Conservation (phyloP, 2,113 vertebrate species). For the Notiomystis cincta region DNA sequence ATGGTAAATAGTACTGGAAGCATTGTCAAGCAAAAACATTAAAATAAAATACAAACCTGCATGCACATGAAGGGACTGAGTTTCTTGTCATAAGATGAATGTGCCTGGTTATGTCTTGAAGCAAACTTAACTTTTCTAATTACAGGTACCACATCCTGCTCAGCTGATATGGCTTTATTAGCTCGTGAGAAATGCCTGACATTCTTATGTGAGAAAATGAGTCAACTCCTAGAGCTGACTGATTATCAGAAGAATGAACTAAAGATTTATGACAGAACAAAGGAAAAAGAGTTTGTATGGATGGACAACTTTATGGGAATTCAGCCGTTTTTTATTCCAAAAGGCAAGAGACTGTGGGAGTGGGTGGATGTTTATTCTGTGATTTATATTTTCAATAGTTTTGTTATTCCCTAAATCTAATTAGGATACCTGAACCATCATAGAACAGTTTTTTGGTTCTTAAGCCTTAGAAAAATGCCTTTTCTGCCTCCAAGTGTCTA, state of each 20-base stretch:
- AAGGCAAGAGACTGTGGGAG: conserved; percentile 75
- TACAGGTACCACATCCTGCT: conserved; percentile 84
- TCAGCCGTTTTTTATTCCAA: conserved; percentile 90
- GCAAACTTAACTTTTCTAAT: neutral
- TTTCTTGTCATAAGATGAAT: neutral
- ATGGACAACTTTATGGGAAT: conserved; percentile 86
- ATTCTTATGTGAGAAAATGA: conserved; percentile 81
- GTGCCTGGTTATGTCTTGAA: neutral
- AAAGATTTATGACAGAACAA: conserved; percentile 81
- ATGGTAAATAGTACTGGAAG: neutral
- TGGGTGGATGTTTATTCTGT: neutral
- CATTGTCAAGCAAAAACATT: neutral
- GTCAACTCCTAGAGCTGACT: conserved; percentile 73
- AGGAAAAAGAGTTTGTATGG: conserved; percentile 79
- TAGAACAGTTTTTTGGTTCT: neutral
- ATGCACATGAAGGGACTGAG: neutral
- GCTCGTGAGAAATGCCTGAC: conserved; percentile 83
- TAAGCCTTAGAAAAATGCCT: neutral
- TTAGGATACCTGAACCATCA: neutral
- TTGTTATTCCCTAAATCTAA: neutral
- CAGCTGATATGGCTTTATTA: conserved; percentile 69
- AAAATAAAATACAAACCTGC: neutral
- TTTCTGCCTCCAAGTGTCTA: neutral
- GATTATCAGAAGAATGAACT: conserved; percentile 79
- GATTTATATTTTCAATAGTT: neutral